Conservation (phyloP, 2,888 invertebrate genomes). For the Torymus auratus region DNA sequence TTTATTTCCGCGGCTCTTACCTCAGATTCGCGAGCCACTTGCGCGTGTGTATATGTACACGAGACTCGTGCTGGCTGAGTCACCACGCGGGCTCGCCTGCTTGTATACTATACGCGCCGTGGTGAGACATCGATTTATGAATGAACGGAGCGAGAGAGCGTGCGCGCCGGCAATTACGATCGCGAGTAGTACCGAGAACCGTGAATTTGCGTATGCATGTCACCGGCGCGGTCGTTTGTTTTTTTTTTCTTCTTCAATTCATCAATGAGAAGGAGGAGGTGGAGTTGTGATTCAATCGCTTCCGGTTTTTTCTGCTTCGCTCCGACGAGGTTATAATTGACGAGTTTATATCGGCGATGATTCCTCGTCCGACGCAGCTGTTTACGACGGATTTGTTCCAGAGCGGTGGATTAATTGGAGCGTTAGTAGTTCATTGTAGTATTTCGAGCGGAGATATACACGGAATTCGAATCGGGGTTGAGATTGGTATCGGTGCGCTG, state of each 20-base stretch:
- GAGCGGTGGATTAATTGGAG: too few species aligned
- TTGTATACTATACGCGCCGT: constrained; percentile 32
- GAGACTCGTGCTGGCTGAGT: constrained; percentile 57
- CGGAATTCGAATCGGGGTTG: not conserved
- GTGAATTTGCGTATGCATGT: constrained; percentile 43
- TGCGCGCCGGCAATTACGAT: constrained; percentile 27
- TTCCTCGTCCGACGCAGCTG: too few species aligned
- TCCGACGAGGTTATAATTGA: too few species aligned
- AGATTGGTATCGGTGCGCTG: not conserved
- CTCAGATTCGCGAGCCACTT: constrained; percentile 62
- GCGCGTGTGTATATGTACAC: not conserved
- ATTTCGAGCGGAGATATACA: too few species aligned
- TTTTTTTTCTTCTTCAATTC: not conserved
- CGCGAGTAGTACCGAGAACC: constrained; percentile 33
- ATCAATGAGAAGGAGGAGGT: constrained; percentile 14
- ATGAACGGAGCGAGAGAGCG: constrained; percentile 64
- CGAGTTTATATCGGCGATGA: too few species aligned
- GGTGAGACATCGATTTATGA: constrained; percentile 69
- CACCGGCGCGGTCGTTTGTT: constrained; percentile 35
- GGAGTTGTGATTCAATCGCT: constrained; percentile 45
- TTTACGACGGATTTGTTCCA: too few species aligned
- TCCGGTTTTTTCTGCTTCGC: constrained; percentile 48
- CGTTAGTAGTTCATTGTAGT: too few species aligned
- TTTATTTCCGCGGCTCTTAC: constrained; percentile 59
- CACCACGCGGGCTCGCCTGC: constrained; percentile 35